A percentile compares a stretch with the other conserved stretches of the same genome.
These are phyloP conservation scores for Nezara viridula DNA, from an alignment of 2,888 invertebrate species.

Conservation along the genomic window DNA sequence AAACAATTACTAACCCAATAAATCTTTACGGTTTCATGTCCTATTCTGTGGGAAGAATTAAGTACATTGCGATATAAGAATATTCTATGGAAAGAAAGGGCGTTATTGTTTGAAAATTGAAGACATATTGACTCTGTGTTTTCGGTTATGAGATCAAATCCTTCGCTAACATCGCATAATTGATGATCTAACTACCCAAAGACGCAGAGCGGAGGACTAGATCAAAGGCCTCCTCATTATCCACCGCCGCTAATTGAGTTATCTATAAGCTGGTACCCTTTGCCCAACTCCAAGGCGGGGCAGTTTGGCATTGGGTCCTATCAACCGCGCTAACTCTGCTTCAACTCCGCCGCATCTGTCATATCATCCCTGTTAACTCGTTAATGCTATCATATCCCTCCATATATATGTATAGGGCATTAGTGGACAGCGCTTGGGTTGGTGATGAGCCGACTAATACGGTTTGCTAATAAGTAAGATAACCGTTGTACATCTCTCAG, in stretches of 20 bases:
- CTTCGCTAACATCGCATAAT: background rate
- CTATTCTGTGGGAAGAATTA: too few relatives aligned
- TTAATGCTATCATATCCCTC: background rate
- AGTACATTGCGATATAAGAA: background rate
- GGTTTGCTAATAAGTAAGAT: too few relatives aligned
- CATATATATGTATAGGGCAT: background rate
- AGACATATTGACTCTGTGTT: background rate
- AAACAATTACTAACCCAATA: too few relatives aligned
- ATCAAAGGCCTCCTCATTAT: constrained; percentile 39
- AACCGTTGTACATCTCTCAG: too few relatives aligned
- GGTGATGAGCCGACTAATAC: background rate
- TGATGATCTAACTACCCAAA: background rate
- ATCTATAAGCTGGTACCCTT: constrained; percentile 40
- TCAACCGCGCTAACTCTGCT: background rate
- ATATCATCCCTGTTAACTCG: background rate
- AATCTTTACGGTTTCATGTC: too few relatives aligned
- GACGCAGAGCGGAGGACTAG: background rate
- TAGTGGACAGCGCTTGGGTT: background rate
- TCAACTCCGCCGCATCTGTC: background rate
- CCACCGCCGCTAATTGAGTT: constrained; percentile 25
- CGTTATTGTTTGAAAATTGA: background rate
- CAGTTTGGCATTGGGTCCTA: constrained; percentile 3
- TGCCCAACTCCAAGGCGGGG: too few relatives aligned
- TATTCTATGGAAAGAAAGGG: too few relatives aligned
- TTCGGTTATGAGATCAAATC: background rate